A percentile compares a stretch with the other conserved stretches of the same genome.
phyloP scores from a whole-genome alignment of 2,888 invertebrate genomes.

The Synanthedon myopaeformis region DNA sequence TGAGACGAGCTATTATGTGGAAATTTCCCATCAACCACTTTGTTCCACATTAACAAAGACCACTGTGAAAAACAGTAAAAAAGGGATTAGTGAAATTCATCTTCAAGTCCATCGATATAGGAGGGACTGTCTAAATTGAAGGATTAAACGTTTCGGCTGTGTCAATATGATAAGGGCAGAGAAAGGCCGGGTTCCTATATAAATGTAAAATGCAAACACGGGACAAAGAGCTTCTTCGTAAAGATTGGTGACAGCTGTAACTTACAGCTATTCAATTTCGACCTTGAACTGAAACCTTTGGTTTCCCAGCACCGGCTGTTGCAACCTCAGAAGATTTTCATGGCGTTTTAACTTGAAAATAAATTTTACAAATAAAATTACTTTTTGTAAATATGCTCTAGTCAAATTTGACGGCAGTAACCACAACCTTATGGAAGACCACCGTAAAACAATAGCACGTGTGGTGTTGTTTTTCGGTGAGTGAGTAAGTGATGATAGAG shows the following conservation, averaged over 20 bases:
- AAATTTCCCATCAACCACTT: constrained; percentile 6
- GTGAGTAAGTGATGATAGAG: no score
- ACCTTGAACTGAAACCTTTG: no score
- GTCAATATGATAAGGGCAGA: constrained; percentile 59
- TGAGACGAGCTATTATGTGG: constrained; percentile 6
- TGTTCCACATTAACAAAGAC: constrained; percentile 4
- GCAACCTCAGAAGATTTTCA: constrained; percentile 8
- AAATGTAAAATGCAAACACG: constrained; percentile 51
- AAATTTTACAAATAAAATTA: no score
- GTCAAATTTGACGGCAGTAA: no score
- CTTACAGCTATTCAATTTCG: constrained; percentile 17
- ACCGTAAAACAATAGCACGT: no score
- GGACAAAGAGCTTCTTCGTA: constrained; percentile 33
- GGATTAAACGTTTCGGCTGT: constrained; percentile 50
- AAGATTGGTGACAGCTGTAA: constrained; percentile 37
- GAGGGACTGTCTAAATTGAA: constrained; percentile 42
- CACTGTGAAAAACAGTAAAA: constrained; percentile 6
- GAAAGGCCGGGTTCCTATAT: constrained; percentile 34
- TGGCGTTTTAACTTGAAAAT: no score
- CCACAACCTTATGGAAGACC: no score
- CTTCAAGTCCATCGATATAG: constrained; percentile 21
- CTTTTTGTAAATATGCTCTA: no score
- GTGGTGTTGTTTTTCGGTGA: no score
- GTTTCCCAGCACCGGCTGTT: constrained; percentile 14
- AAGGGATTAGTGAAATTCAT: constrained; percentile 9